These are phyloP conservation scores for Cydia pomonella DNA, from an alignment of 1,140 invertebrate genomes.

Conservation along the genomic window DNA sequence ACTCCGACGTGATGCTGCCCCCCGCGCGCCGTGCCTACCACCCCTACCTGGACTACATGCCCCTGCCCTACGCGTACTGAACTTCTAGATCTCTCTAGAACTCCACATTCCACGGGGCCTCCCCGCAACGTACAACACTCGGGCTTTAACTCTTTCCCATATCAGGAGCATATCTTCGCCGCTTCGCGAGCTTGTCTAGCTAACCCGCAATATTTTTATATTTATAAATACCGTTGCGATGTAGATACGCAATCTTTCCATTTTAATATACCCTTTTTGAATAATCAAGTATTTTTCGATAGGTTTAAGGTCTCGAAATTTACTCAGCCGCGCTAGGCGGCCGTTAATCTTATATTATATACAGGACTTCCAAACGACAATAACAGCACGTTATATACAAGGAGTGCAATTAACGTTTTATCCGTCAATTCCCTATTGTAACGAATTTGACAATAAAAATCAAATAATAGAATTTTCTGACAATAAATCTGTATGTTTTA, in stretches of 20 bases:
- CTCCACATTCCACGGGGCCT: slow-evolving; percentile 38
- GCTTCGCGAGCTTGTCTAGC: slow-evolving; percentile 65
- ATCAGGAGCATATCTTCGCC: slow-evolving; percentile 69
- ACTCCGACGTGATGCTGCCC: slow-evolving; percentile 72
- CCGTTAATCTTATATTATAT: slow-evolving; percentile 31
- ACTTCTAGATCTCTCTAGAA: slow-evolving; percentile 50
- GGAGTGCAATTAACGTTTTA: slow-evolving; percentile 28
- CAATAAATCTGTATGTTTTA: slow-evolving; percentile 35
- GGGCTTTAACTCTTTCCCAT: slow-evolving; percentile 67
- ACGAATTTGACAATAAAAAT: slow-evolving; percentile 32
- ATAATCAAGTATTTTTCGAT: slow-evolving; percentile 70
- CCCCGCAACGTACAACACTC: slow-evolving; percentile 57
- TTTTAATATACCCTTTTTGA: slow-evolving; percentile 61
- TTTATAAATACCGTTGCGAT: slow-evolving; percentile 58
- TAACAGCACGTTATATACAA: slow-evolving; percentile 26
- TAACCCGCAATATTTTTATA: slow-evolving; percentile 70
- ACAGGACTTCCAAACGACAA: slow-evolving; percentile 32
- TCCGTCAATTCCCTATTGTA: slow-evolving; percentile 34
- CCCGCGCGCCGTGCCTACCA: slow-evolving; percentile 65
- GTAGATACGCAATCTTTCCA: slow-evolving; percentile 57
- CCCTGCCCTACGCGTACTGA: slow-evolving; percentile 68
- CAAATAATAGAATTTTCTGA: slow-evolving; percentile 12
- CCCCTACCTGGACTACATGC: slow-evolving; percentile 64
- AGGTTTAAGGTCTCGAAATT: slow-evolving; percentile 56
- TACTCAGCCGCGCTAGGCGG: slow-evolving; percentile 24